Evolutionary conservation across 2,888 invertebrate genomes (phyloP).

Genomic region (Clunio marinus): DNA sequence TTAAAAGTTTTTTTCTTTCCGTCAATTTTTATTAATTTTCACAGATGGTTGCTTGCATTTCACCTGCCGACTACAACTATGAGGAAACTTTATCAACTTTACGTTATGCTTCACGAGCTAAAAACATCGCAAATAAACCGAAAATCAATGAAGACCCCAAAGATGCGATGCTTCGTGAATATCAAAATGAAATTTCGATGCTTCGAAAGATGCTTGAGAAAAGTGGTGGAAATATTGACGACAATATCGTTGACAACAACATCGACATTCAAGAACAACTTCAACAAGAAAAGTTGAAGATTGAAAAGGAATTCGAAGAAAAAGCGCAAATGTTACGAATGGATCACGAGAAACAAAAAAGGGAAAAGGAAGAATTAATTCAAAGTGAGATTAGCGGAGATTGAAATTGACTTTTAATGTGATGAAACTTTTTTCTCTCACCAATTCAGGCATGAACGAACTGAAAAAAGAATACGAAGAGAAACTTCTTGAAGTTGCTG

Average conservation of each 20-base stretch:
- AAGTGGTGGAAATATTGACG: constrained; percentile 52
- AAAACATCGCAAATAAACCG: constrained; percentile 81
- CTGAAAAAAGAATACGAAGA: constrained; percentile 44
- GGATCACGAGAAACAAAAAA: constrained; percentile 44
- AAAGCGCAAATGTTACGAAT: constrained; percentile 51
- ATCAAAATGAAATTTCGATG: constrained; percentile 53
- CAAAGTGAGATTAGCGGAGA: constrained; percentile 40
- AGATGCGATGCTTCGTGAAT: constrained; percentile 77
- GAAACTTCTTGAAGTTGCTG: constrained; percentile 42
- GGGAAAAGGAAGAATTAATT: constrained; percentile 44
- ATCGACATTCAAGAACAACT: constrained; percentile 56
- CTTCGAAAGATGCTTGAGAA: constrained; percentile 17
- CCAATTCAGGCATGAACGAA: constrained; percentile 43
- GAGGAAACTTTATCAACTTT: constrained; percentile 79
- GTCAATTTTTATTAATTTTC: background rate
- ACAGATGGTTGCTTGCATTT: constrained; percentile 78
- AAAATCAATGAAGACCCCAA: constrained; percentile 86
- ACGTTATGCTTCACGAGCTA: constrained; percentile 78
- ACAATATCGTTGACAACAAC: constrained; percentile 50
- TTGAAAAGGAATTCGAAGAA: constrained; percentile 46
- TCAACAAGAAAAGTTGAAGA: constrained; percentile 51
- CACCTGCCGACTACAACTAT: constrained; percentile 76
- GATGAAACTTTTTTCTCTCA: constrained; percentile 7
- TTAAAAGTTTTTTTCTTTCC: background rate
- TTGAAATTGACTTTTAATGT: background rate